Percentiles rank a stretch among this genome's conserved stretches.
phyloP scores from a whole-genome alignment of 2,888 invertebrate species.

The Macrophya annulata region DNA sequence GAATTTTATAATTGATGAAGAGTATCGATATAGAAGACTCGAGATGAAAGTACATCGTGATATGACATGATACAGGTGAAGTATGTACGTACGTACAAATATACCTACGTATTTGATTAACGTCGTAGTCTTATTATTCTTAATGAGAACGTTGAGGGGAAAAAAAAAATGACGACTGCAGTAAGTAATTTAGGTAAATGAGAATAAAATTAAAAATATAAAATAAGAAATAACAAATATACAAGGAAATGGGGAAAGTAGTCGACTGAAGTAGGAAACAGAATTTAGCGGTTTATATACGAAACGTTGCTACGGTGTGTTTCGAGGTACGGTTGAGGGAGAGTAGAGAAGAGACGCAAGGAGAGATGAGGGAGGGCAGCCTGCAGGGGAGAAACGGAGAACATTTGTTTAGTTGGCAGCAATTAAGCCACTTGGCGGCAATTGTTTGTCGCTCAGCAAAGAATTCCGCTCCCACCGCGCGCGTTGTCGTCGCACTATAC shows the following conservation, averaged over 20 bases:
- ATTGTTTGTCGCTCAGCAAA: constrained; percentile 80
- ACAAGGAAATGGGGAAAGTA: constrained; percentile 13
- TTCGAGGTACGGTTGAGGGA: constrained; percentile 24
- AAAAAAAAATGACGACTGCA: constrained; percentile 16
- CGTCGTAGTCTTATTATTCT: too few relatives aligned
- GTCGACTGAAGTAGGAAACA: constrained; percentile 29
- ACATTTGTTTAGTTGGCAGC: constrained; percentile 79
- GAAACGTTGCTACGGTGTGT: constrained; percentile 15
- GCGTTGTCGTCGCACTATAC: constrained; percentile 25
- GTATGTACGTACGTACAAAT: too few relatives aligned
- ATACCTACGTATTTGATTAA: too few relatives aligned
- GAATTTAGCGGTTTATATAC: neutral
- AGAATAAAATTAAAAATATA: neutral
- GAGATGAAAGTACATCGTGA: too few relatives aligned
- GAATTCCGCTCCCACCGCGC: constrained; percentile 77
- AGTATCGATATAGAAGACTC: too few relatives aligned
- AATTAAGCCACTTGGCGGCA: constrained; percentile 80
- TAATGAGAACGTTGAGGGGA: too few relatives aligned
- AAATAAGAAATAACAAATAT: neutral
- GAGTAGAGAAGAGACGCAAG: constrained; percentile 52
- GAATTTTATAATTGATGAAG: too few relatives aligned
- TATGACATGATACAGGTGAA: too few relatives aligned
- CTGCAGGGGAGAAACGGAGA: constrained; percentile 68
- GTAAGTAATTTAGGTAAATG: neutral
- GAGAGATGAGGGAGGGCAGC: constrained; percentile 57